phyloP scores from a whole-genome alignment of 2,888 invertebrate species.

The Drosophila algonquin region DNA sequence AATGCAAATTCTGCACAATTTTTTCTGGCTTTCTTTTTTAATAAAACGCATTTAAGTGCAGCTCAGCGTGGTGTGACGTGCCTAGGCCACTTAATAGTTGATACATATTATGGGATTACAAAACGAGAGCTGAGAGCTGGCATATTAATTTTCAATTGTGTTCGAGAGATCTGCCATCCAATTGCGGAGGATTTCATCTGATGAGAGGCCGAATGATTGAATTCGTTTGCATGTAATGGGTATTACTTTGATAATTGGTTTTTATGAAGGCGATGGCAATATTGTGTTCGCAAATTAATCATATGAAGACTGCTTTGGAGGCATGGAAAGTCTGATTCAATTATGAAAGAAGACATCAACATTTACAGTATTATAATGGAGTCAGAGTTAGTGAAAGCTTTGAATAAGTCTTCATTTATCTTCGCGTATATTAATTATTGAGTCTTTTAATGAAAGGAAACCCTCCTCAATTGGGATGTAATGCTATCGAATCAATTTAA shows the following conservation, averaged over 20 bases:
- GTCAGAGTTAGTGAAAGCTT: too few species aligned
- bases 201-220: neutral
- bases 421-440: too few species aligned
- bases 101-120: slow-evolving; percentile 49
- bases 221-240: slow-evolving; percentile 4
- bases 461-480: too few species aligned
- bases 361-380: too few species aligned
- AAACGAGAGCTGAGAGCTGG: slow-evolving; percentile 14
- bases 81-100: slow-evolving; percentile 49
- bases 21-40: slow-evolving; percentile 23
- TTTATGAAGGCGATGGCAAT: too few species aligned
- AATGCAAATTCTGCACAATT: slow-evolving; percentile 49
- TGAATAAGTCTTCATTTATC: too few species aligned
- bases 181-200: slow-evolving; percentile 14
- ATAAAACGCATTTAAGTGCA: slow-evolving; percentile 62
- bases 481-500: too few species aligned
- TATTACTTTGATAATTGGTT: neutral
- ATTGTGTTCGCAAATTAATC: neutral
- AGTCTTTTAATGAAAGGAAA: too few species aligned
- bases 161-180: slow-evolving; percentile 5
- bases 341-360: too few species aligned
- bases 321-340: neutral
- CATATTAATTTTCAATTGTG: slow-evolving; percentile 33
- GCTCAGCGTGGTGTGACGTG: slow-evolving; percentile 57
- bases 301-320: neutral